Percentiles rank a stretch among this genome's conserved stretches.
These are phyloP conservation scores for Helleia helle DNA, from an alignment of 2,888 invertebrate genomes.

Conservation along the genomic window DNA sequence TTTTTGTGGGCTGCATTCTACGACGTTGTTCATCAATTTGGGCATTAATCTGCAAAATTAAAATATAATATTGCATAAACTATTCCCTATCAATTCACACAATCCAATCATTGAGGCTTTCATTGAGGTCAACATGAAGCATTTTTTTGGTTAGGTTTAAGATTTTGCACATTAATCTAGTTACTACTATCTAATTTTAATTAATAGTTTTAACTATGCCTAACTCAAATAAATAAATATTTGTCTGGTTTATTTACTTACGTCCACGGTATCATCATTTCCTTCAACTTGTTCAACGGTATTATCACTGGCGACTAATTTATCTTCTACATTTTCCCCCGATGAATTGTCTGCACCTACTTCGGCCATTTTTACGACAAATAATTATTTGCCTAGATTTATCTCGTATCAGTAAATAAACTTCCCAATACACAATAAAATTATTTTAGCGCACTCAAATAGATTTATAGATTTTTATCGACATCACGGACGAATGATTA, in stretches of 20 bases:
- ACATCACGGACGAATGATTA: constrained; percentile 7
- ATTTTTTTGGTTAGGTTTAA: neutral
- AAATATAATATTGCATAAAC: neutral
- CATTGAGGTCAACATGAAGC: constrained; percentile 2
- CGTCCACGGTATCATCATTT: constrained; percentile 41
- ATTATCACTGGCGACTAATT: constrained; percentile 32
- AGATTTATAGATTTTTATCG: constrained; percentile 16
- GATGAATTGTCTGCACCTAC: constrained; percentile 29
- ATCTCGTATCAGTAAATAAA: neutral
- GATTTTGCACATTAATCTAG: neutral
- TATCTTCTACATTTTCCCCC: constrained; percentile 31
- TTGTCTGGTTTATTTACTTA: constrained; percentile 28
- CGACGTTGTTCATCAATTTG: constrained; percentile 56
- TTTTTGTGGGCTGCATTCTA: constrained; percentile 75
- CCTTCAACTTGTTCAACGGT: constrained; percentile 27
- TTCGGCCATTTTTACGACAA: constrained; percentile 24
- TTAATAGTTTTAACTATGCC: neutral
- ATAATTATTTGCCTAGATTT: no score
- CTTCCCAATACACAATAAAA: constrained; percentile 2
- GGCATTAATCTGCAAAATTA: constrained; percentile 54
- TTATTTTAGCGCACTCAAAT: constrained; percentile 12
- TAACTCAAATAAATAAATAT: neutral
- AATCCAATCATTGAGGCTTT: constrained; percentile 2
- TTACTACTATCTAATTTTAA: neutral
- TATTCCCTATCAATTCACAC: neutral